phyloP scores from a whole-genome alignment of 2,888 invertebrate genomes.

The Habrosyne pyritoides region DNA sequence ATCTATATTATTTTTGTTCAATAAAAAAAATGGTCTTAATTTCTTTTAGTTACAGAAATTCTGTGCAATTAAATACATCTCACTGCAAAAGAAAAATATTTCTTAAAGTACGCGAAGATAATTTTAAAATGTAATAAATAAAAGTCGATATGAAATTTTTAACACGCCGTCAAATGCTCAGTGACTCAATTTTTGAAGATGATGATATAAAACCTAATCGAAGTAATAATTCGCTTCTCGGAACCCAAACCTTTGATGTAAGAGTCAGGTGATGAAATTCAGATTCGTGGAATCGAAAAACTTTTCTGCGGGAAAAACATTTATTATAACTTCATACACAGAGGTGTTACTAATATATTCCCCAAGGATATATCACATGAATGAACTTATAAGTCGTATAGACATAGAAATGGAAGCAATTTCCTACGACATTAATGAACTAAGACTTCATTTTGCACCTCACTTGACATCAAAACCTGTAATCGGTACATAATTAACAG shows the following conservation, averaged over 20 bases:
- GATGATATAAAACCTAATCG: constrained; percentile 19
- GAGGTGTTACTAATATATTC: constrained; percentile 32
- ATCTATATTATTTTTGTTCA: no score
- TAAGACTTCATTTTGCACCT: constrained; percentile 60
- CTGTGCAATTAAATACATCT: no score
- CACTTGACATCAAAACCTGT: constrained; percentile 58
- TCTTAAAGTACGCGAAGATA: no score
- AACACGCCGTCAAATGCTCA: background rate
- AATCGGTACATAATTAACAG: constrained; percentile 53
- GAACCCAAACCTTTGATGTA: constrained; percentile 28
- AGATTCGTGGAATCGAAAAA: constrained; percentile 48
- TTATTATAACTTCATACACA: constrained; percentile 49
- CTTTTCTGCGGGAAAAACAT: constrained; percentile 52
- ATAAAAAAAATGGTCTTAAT: no score
- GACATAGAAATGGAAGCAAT: constrained; percentile 44
- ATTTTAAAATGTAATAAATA: no score
- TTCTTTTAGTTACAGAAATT: no score
- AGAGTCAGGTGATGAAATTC: constrained; percentile 34
- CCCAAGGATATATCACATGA: constrained; percentile 34
- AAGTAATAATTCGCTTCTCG: constrained; percentile 23
- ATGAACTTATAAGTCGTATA: constrained; percentile 26
- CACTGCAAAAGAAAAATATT: no score
- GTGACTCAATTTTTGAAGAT: background rate
- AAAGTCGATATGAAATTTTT: background rate
- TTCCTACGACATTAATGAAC: constrained; percentile 47